These are phyloP conservation scores for Raja brachyura DNA, from an alignment of 2,113 vertebrate species.

Conservation along the genomic window DNA sequence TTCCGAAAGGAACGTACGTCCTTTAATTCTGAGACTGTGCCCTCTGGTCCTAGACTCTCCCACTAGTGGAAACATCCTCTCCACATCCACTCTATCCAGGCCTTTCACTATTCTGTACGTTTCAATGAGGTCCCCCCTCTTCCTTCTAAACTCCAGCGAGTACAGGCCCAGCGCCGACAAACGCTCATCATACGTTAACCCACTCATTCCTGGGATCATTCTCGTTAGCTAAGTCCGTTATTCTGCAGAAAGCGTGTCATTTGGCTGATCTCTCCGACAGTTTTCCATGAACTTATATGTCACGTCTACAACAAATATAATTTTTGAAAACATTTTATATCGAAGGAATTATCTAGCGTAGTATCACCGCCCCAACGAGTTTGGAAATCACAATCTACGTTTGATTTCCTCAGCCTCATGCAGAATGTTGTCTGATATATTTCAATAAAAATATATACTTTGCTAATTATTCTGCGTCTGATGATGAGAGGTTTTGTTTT, in stretches of 20 bases:
- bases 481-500: neutral
- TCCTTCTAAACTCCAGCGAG: too few species aligned
- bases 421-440: neutral
- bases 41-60: too few species aligned
- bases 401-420: neutral
- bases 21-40: too few species aligned
- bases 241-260: neutral
- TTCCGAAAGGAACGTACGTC: too few species aligned
- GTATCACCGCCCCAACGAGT: neutral
- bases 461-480: neutral
- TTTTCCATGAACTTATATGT: neutral
- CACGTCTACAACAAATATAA: neutral
- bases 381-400: neutral
- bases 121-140: too few species aligned
- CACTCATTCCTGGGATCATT: neutral
- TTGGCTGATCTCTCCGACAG: neutral
- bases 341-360: neutral
- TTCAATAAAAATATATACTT: constrained; percentile 31
- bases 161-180: too few species aligned
- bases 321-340: neutral
- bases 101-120: too few species aligned
- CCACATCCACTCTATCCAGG: too few species aligned
- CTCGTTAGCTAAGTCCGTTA: neutral
- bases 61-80: too few species aligned
- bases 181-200: too few species aligned